Percentiles rank a stretch among this genome's conserved stretches.
Conservation (phyloP, 2,888 invertebrate species). For the Drepana falcataria region DNA sequence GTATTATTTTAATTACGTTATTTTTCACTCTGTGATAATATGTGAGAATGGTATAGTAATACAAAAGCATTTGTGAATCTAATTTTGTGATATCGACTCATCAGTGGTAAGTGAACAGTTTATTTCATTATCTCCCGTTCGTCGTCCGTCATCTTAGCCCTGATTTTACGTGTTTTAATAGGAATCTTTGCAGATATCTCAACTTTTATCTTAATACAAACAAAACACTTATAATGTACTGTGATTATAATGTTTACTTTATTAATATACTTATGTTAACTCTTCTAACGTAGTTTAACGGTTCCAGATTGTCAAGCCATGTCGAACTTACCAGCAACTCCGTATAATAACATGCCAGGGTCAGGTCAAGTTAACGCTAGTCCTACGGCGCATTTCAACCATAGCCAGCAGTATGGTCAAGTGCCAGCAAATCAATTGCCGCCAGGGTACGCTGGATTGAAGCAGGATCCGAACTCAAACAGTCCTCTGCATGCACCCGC, state of each 20-base stretch:
- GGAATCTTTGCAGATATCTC: constrained; percentile 47
- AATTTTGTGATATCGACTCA: constrained; percentile 43
- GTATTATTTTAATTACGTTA: constrained; percentile 56
- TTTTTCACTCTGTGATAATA: constrained; percentile 52
- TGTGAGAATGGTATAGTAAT: constrained; percentile 64
- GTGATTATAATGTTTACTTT: constrained; percentile 7
- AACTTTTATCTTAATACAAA: constrained; percentile 51
- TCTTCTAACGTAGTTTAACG: constrained; percentile 25
- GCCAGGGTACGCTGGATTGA: constrained; percentile 44
- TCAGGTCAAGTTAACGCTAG: constrained; percentile 45
- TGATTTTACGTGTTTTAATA: constrained; percentile 71
- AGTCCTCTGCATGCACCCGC: constrained; percentile 43
- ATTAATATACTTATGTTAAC: background rate
- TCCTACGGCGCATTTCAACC: constrained; percentile 38
- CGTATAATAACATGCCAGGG: constrained; percentile 52
- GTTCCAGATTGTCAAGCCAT: constrained; percentile 70
- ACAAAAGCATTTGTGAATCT: constrained; percentile 46
- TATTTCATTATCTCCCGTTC: constrained; percentile 28
- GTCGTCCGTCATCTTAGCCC: constrained; percentile 58
- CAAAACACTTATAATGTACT: constrained; percentile 18
- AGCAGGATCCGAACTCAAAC: constrained; percentile 64
- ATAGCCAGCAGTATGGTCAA: constrained; percentile 46
- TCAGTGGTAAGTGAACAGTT: constrained; percentile 49
- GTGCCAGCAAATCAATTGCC: constrained; percentile 53
- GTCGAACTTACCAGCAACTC: constrained; percentile 69